Conservation (phyloP, 1,140 invertebrate genomes). For the Elysia chlorotica region DNA sequence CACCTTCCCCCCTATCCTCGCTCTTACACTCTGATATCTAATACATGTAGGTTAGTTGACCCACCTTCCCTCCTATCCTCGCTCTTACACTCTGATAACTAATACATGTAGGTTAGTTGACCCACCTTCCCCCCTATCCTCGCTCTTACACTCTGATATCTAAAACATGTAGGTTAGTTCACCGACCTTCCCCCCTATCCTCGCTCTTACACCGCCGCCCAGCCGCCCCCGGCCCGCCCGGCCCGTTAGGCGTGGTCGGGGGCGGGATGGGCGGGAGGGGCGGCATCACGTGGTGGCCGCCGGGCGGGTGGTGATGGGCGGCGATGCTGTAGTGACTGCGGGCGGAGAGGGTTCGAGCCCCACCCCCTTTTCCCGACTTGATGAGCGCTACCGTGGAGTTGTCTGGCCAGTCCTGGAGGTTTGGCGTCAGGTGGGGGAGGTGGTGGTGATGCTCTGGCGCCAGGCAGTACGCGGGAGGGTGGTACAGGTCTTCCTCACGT, state of each 20-base stretch:
- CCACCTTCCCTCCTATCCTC: no score
- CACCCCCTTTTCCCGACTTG: conserved; percentile 11
- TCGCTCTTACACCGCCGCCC: neutral
- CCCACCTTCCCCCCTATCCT: neutral
- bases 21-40: no score
- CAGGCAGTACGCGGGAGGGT: conserved; percentile 16
- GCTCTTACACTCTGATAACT: no score
- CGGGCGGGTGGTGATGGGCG: no score
- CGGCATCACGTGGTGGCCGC: conserved; percentile 16
- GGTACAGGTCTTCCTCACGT: conserved; percentile 11
- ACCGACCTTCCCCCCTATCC: neutral
- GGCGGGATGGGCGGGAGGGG: conserved; percentile 10
- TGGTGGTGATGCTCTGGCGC: conserved; percentile 15
- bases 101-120: neutral
- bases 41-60: no score
- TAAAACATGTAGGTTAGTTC: no score
- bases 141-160: neutral
- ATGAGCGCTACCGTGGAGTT: neutral
- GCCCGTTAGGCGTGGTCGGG: neutral
- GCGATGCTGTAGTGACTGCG: conserved; percentile 18
- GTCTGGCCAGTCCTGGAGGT: neutral
- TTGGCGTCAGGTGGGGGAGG: no score
- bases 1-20: no score
- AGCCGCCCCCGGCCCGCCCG: neutral
- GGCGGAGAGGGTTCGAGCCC: neutral